A percentile compares a stretch with the other conserved stretches of the same genome.
phyloP scores from a whole-genome alignment of 1,140 invertebrate species.

The Drosophila ohnishii region DNA sequence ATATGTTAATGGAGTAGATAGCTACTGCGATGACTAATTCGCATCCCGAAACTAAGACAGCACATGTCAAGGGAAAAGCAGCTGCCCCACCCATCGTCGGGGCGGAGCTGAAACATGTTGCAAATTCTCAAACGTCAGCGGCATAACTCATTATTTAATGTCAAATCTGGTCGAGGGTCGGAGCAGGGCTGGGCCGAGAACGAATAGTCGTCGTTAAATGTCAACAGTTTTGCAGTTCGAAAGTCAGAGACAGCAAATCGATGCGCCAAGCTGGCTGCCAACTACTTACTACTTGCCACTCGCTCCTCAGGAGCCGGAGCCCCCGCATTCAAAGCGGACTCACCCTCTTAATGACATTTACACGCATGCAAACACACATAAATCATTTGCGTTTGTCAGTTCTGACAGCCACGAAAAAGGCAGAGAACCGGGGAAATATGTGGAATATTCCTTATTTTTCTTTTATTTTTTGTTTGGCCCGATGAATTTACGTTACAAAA shows the following conservation, averaged over 20 bases:
- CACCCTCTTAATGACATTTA: slow-evolving; percentile 78
- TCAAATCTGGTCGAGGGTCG: slow-evolving; percentile 71
- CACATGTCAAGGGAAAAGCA: slow-evolving; percentile 14
- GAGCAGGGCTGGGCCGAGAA: slow-evolving; percentile 5
- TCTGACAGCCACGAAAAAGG: slow-evolving; percentile 72
- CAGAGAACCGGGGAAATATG: slow-evolving; percentile 24
- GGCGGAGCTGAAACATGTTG: slow-evolving; percentile 51
- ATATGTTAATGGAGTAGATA: slow-evolving; percentile 54
- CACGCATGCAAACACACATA: slow-evolving; percentile 81
- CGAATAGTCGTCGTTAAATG: slow-evolving; percentile 58
- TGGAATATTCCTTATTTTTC: slow-evolving; percentile 33
- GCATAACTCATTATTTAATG: slow-evolving; percentile 81
- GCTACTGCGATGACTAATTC: slow-evolving; percentile 60
- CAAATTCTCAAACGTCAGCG: slow-evolving; percentile 76
- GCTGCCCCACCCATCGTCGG: slow-evolving; percentile 19
- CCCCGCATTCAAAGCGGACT: slow-evolving; percentile 23
- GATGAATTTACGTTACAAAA: slow-evolving; percentile 52
- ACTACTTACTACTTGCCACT: slow-evolving; percentile 13
- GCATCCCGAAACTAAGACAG: slow-evolving; percentile 23
- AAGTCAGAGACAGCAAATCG: slow-evolving; percentile 75
- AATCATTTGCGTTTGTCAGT: slow-evolving; percentile 82
- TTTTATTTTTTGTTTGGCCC: slow-evolving; percentile 14
- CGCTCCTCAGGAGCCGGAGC: slow-evolving; percentile 12
- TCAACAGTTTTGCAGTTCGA: slow-evolving; percentile 73
- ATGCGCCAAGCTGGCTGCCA: slow-evolving; percentile 39